These are phyloP conservation scores for Onthophagus taurus DNA, from an alignment of 1,140 invertebrate genomes.

Conservation along the genomic window DNA sequence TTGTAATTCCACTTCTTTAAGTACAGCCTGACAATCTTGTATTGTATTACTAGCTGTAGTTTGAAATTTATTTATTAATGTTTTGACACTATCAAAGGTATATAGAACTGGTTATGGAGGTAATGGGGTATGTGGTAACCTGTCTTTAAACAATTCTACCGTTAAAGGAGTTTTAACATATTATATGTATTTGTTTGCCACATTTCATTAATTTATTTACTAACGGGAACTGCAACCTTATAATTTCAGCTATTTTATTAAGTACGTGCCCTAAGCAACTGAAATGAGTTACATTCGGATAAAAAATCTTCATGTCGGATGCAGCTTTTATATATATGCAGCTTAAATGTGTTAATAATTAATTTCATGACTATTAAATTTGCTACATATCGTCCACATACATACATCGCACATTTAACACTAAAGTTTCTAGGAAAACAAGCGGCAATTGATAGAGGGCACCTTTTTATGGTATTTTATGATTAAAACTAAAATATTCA, in stretches of 20 bases:
- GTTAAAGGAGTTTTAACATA: constrained; percentile 7
- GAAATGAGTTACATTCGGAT: too few species aligned
- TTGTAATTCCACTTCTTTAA: constrained; percentile 4
- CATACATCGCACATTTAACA: too few species aligned
- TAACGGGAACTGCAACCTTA: constrained; percentile 1
- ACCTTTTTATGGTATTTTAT: too few species aligned
- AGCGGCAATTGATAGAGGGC: too few species aligned
- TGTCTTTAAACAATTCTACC: constrained; percentile 6
- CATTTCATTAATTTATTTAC: constrained; percentile 9
- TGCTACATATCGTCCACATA: too few species aligned
- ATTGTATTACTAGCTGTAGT: constrained; percentile 6
- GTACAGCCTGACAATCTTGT: constrained; percentile 2
- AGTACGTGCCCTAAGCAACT: too few species aligned
- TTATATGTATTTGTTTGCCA: constrained; percentile 7
- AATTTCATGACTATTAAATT: too few species aligned
- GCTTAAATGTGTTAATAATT: too few species aligned
- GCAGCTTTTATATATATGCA: too few species aligned
- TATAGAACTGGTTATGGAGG: constrained; percentile 11
- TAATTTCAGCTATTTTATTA: background rate
- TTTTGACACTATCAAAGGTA: constrained; percentile 22
- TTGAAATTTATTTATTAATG: constrained; percentile 1
- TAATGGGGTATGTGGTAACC: constrained; percentile 7
- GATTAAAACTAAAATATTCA: too few species aligned
- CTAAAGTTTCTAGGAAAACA: too few species aligned
- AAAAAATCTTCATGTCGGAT: too few species aligned